phyloP scores from a whole-genome alignment of 92 coral and sea anemone genomes.

The Epizoanthus ramosus region DNA sequence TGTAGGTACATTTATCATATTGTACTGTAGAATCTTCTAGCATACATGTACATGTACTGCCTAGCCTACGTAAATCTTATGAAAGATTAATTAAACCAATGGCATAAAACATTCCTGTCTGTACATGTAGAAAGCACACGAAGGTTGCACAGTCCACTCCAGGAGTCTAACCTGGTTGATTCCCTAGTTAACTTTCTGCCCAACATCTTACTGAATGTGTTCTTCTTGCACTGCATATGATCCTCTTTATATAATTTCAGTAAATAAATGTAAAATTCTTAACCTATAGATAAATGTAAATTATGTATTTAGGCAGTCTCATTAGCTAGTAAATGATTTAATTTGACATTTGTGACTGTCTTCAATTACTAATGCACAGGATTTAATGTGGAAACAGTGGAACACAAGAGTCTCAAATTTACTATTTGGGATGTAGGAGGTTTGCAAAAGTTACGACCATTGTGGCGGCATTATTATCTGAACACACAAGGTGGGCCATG shows the following conservation, averaged over 20 bases:
- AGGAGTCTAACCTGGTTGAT: no score
- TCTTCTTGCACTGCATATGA: no score
- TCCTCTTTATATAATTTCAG: no score
- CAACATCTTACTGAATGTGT: no score
- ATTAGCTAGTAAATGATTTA: background rate
- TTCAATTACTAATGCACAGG: constrained; percentile 49
- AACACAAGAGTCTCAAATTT: constrained; percentile 94
- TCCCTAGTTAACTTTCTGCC: no score
- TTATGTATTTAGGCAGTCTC: no score
- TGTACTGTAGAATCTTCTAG: no score
- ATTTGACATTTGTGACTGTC: background rate
- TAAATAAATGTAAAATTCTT: no score
- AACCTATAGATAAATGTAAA: no score
- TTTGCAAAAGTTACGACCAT: constrained; percentile 93
- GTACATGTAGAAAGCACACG: no score
- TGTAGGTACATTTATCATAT: background rate
- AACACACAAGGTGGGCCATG: constrained; percentile 87
- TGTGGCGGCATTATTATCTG: constrained; percentile 97
- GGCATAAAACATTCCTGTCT: background rate
- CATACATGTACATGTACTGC: no score
- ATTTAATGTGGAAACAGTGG: constrained; percentile 98
- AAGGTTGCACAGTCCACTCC: no score
- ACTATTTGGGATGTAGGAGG: constrained; percentile 99
- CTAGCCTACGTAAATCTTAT: background rate
- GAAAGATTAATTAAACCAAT: background rate